phyloP scores from a whole-genome alignment of 2,888 invertebrate genomes.

The Cephus sareptanus region DNA sequence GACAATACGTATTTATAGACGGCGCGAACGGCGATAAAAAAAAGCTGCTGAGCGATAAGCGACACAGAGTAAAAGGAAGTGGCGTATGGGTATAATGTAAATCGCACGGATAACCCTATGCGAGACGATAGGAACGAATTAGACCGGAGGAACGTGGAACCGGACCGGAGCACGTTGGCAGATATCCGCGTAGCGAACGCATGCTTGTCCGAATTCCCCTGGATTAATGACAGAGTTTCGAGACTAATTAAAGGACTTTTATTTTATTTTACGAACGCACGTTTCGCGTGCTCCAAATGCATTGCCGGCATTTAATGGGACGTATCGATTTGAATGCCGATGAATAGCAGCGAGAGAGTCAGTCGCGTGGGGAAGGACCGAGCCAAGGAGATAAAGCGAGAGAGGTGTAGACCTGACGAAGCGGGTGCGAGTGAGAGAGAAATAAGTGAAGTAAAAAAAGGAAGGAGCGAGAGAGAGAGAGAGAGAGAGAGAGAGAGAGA shows the following conservation, averaged over 20 bases:
- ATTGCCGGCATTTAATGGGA: constrained; percentile 38
- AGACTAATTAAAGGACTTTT: constrained; percentile 30
- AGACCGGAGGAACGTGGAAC: not conserved
- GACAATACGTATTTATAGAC: not conserved
- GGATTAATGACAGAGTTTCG: constrained; percentile 22
- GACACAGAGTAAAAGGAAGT: not conserved
- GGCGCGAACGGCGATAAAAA: not conserved
- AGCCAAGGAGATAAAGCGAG: constrained; percentile 20
- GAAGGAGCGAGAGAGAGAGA: not conserved
- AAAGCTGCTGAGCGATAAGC: not conserved
- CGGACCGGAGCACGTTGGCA: not conserved
- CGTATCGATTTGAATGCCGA: constrained; percentile 45
- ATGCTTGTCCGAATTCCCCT: not conserved
- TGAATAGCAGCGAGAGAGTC: constrained; percentile 40
- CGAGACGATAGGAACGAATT: not conserved
- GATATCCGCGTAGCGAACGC: not conserved
- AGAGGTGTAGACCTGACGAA: not conserved
- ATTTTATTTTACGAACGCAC: not conserved
- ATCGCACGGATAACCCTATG: not conserved
- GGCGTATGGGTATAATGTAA: not conserved
- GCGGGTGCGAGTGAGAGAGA: not conserved
- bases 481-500: not conserved
- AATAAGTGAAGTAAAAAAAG: too few species aligned
- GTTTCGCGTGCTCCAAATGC: constrained; percentile 35
- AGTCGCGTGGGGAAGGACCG: constrained; percentile 20